Evolutionary conservation across 2,113 vertebrate species (phyloP).

Genomic region (Trachemys scripta): DNA sequence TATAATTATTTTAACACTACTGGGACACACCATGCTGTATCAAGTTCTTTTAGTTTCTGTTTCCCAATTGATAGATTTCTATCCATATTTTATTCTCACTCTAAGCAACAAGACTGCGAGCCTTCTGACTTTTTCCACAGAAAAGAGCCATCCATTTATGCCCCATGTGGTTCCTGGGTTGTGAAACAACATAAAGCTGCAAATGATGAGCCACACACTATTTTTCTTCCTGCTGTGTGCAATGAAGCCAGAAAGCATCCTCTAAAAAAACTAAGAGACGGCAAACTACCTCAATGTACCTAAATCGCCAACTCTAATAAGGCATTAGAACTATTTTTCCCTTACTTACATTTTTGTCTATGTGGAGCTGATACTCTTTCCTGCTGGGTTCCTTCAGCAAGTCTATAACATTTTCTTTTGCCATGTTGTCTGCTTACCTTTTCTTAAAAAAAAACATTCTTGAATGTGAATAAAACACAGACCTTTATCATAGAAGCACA

Average conservation of each 20-base stretch:
- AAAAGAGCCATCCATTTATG: constrained; percentile 17
- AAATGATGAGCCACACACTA: constrained; percentile 18
- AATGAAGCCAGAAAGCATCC: constrained; percentile 49
- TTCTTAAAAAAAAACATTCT: background rate
- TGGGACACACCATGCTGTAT: background rate
- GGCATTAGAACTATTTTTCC: background rate
- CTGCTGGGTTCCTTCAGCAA: constrained; percentile 51
- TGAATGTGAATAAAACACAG: background rate
- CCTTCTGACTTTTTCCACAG: background rate
- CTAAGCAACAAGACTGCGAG: constrained; percentile 1
- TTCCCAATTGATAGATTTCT: background rate
- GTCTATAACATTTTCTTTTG: background rate
- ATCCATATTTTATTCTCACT: constrained; percentile 19
- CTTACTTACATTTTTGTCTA: background rate
- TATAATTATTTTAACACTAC: accelerated
- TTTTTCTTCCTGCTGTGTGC: constrained; percentile 62
- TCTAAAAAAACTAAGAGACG: constrained; percentile 21
- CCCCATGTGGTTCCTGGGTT: background rate
- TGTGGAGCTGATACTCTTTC: background rate
- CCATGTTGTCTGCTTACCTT: background rate
- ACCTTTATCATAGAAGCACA: background rate
- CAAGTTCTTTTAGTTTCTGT: background rate
- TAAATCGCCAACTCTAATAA: constrained; percentile 1
- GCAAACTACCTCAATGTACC: background rate
- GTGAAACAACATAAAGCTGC: constrained; percentile 25